phyloP scores from a whole-genome alignment of 2,113 vertebrate genomes.

The Acanthochromis polyacanthus region DNA sequence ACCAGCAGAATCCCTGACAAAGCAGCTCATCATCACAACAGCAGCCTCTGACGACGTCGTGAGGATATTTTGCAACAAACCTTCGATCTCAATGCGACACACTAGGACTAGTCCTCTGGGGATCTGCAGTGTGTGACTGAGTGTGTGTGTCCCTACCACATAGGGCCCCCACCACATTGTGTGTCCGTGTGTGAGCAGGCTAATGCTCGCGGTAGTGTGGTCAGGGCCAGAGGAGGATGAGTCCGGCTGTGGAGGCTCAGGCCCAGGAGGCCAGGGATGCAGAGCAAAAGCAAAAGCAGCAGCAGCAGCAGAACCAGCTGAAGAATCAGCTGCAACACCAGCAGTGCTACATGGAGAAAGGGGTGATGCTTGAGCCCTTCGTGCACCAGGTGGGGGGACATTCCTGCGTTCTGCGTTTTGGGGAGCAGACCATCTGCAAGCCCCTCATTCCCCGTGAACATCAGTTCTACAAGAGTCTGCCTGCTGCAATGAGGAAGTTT shows the following conservation, averaged over 20 bases:
- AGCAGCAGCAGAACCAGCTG: conserved; percentile 41
- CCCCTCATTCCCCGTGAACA: conserved; percentile 96
- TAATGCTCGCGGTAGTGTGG: conserved; percentile 86
- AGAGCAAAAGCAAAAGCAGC: conserved; percentile 86
- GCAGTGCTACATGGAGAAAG: conserved; percentile 85
- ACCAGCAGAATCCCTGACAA: conserved; percentile 37
- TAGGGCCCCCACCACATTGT: conserved; percentile 46
- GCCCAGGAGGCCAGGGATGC: conserved; percentile 89
- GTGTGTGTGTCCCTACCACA: conserved; percentile 26
- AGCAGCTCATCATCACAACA: conserved; percentile 25
- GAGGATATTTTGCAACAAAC: conserved; percentile 10
- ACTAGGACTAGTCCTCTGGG: conserved; percentile 25
- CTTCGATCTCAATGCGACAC: conserved; percentile 1
- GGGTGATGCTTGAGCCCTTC: conserved; percentile 95
- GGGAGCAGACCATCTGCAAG: conserved; percentile 97
- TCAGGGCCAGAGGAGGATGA: conserved; percentile 90
- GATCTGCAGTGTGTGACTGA: conserved; percentile 37
- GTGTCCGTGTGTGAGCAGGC: conserved; percentile 75
- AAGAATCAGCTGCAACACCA: conserved; percentile 59
- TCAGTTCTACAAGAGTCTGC: conserved; percentile 96
- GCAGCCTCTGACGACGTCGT: conserved; percentile 23
- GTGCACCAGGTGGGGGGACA: conserved; percentile 97
- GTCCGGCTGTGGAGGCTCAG: conserved; percentile 93
- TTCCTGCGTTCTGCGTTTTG: conserved; percentile 95
- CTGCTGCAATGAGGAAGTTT: conserved; percentile 94